Evolutionary conservation across 1,140 invertebrate genomes (phyloP).

Genomic region (Halotydeus destructor): DNA sequence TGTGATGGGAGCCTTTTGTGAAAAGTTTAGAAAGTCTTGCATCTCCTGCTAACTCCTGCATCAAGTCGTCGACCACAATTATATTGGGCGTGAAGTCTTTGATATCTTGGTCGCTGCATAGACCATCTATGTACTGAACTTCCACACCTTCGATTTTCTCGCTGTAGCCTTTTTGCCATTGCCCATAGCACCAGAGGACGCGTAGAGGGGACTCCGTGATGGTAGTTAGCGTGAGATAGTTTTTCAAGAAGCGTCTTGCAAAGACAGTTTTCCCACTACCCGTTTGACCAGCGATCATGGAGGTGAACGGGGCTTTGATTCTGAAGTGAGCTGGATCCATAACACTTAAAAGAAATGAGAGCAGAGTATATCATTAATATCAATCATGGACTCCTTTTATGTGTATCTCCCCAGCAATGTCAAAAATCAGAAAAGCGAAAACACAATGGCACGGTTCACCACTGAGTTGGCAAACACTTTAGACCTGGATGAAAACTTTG

Average conservation of each 20-base stretch:
- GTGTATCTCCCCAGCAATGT: no score
- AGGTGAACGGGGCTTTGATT: constrained; percentile 1
- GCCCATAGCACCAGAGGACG: constrained; percentile 3
- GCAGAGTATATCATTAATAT: no score
- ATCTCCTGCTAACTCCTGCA: constrained; percentile 21
- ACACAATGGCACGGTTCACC: no score
- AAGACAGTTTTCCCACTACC: constrained; percentile 4
- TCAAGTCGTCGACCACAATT: constrained; percentile 24
- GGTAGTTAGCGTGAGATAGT: not conserved
- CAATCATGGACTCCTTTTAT: no score
- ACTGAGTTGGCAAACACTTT: no score
- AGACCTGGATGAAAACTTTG: not conserved
- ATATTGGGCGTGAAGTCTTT: constrained; percentile 2
- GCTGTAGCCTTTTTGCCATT: not conserved
- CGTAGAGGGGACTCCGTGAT: not conserved
- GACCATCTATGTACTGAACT: not conserved
- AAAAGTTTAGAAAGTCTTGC: constrained; percentile 23
- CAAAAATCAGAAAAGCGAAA: no score
- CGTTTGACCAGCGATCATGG: constrained; percentile 1
- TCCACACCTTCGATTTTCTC: not conserved
- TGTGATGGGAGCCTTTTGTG: constrained; percentile 24
- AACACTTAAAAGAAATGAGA: no score
- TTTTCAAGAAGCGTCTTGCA: not conserved
- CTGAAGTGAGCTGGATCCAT: no score
- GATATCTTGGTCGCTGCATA: not conserved